A percentile compares a stretch with the other conserved stretches of the same genome.
Evolutionary conservation across 2,888 invertebrate species (phyloP).

Genomic region (Apotomis capreana): DNA sequence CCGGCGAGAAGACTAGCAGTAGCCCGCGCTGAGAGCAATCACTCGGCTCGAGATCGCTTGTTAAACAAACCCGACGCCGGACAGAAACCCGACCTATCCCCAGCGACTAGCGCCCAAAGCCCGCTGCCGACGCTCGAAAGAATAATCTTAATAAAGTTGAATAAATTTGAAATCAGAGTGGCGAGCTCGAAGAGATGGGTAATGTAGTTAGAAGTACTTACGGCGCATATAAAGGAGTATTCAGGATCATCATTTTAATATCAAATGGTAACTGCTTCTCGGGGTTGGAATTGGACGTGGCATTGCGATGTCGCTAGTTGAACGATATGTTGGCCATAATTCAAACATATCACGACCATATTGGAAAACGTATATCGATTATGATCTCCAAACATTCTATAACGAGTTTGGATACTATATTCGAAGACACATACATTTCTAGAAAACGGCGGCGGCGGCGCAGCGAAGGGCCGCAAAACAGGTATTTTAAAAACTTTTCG

Average conservation of each 20-base stretch:
- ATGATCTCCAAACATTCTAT: no score
- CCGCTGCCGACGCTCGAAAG: background rate
- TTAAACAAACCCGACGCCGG: conserved; percentile 47
- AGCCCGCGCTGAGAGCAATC: conserved; percentile 50
- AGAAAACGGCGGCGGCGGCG: no score
- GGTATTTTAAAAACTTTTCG: no score
- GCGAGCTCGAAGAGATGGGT: conserved; percentile 4
- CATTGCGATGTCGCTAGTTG: no score
- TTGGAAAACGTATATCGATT: no score
- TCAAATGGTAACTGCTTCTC: no score
- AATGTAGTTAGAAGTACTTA: conserved; percentile 20
- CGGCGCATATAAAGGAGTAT: background rate
- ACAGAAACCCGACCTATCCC: conserved; percentile 47
- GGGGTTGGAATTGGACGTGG: no score
- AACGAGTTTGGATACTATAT: no score
- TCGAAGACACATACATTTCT: no score
- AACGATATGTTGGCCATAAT: no score
- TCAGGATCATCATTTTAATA: background rate
- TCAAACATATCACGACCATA: no score
- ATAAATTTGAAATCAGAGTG: conserved; percentile 34
- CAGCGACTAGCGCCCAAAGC: background rate
- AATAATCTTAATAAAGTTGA: conserved; percentile 31
- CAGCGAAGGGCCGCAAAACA: no score
- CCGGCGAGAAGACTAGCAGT: conserved; percentile 47
- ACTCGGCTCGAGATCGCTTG: conserved; percentile 57